phyloP scores from a whole-genome alignment of 2,797 vertebrate genomes.

The Tenualosa ilisha region DNA sequence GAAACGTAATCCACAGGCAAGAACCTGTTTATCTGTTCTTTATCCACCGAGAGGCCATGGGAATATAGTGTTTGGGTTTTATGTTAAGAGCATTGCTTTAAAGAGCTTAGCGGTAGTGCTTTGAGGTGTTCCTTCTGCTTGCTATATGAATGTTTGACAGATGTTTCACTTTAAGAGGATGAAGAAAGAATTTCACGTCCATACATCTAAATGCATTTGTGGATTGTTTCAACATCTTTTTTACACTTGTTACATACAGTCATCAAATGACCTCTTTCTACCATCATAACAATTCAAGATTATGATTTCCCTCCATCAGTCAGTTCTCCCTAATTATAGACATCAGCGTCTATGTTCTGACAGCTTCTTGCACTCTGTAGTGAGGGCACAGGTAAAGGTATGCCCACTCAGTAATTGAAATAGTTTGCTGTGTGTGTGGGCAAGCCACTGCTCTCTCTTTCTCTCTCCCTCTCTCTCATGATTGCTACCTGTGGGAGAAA shows the following conservation, averaged over 20 bases:
- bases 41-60: background rate
- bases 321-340: background rate
- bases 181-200: background rate
- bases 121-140: slow-evolving; percentile 46
- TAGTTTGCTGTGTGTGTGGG: background rate
- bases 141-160: background rate
- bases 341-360: background rate
- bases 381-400: background rate
- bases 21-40: slow-evolving; percentile 31
- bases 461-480: slow-evolving; percentile 25
- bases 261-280: background rate
- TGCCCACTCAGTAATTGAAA: background rate
- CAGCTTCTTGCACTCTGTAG: background rate
- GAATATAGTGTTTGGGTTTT: slow-evolving; percentile 38
- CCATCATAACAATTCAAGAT: background rate
- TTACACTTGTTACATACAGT: background rate
- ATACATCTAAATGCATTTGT: background rate
- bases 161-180: slow-evolving; percentile 1
- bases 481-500: slow-evolving; percentile 51
- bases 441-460: background rate
- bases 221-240: background rate
- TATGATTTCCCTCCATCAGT: background rate
- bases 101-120: slow-evolving; percentile 42
- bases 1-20: slow-evolving; percentile 19
- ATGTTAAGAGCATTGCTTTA: slow-evolving; percentile 46